phyloP scores from a whole-genome alignment of 2,888 invertebrate species.

The Drosophila borealis region DNA sequence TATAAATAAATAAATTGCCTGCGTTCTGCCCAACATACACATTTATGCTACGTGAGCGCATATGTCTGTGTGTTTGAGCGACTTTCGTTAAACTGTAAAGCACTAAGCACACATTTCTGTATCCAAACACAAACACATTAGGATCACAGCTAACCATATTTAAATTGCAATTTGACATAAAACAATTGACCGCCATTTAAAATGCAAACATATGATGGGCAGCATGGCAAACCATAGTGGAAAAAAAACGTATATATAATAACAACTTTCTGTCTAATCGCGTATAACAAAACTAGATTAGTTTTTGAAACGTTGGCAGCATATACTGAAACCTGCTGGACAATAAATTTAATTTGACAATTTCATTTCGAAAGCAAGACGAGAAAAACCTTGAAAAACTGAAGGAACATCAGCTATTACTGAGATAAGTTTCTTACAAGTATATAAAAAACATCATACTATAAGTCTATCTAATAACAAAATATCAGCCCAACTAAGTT shows the following conservation, averaged over 20 bases:
- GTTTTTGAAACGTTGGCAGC: too few relatives aligned
- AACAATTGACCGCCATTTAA: conserved; percentile 28
- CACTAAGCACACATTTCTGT: conserved; percentile 7
- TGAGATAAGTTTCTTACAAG: too few relatives aligned
- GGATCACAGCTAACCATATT: conserved; percentile 39
- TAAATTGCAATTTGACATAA: conserved; percentile 54
- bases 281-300: too few relatives aligned
- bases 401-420: too few relatives aligned
- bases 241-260: not conserved
- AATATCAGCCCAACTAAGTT: too few relatives aligned
- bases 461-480: too few relatives aligned
- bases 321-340: not conserved
- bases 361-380: too few relatives aligned
- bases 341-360: too few relatives aligned
- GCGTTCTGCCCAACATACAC: not conserved
- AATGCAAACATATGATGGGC: conserved; percentile 30
- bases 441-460: too few relatives aligned
- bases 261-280: not conserved
- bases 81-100: conserved; percentile 26
- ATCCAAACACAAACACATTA: conserved; percentile 19
- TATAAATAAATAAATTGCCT: conserved; percentile 49
- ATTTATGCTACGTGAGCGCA: not conserved
- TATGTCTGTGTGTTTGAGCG: conserved; percentile 20
- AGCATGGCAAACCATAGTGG: conserved; percentile 1
- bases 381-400: too few relatives aligned